Base-by-base conservation (phyloP, 2,113 vertebrate genomes). In the Chinchilla lanigera region DNA sequence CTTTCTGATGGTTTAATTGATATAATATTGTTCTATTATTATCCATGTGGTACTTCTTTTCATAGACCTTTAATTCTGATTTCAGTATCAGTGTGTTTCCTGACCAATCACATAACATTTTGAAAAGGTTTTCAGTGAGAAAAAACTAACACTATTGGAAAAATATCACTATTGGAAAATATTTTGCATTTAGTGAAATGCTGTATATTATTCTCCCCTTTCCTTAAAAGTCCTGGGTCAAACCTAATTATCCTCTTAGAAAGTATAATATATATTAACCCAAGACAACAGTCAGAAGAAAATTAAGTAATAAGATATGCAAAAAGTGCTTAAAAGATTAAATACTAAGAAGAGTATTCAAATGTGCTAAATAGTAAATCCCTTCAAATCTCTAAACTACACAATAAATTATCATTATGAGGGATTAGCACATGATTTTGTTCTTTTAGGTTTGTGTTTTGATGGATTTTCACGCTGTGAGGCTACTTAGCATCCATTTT, bases 301-400 rank as follows among this genome's bases (percentile, higher is more conserved):
- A 86, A 71, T 86, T 81, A 63, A 22, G 19, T 20, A n/a, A 58
- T 89, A 58, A 71, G 26, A 71, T 54, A 60, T 26, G 10, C 44
- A 63, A 77, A 69, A 30, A 52, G 2, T 78, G 67, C 7, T 69
- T 78, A 73, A 88, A 81, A 73, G 26, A 75, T 41, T 67, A 77
- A 93, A 85, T 69, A 69, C 5, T 41, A 61, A 52, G 26, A 11
- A 60, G 9, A 84, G 19, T 81, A 81, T 71, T 61, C 80, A 91
- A 85, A 78, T 41, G 17, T 81, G 60, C 73, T 81, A 71, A 96
- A 86, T 41, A 93, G 24, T 61, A 78, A 86, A 84, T 38, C n/a
- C 52, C 24, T 60, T 85, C 41, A 1, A 2, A 60, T 85, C 44
- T 28, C n/a, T 17, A 80, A 85, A 61, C 9, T 52, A 71, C 35